These are phyloP conservation scores for Acanthisitta chloris DNA, from an alignment of 2,113 vertebrate genomes.

Conservation along the genomic window DNA sequence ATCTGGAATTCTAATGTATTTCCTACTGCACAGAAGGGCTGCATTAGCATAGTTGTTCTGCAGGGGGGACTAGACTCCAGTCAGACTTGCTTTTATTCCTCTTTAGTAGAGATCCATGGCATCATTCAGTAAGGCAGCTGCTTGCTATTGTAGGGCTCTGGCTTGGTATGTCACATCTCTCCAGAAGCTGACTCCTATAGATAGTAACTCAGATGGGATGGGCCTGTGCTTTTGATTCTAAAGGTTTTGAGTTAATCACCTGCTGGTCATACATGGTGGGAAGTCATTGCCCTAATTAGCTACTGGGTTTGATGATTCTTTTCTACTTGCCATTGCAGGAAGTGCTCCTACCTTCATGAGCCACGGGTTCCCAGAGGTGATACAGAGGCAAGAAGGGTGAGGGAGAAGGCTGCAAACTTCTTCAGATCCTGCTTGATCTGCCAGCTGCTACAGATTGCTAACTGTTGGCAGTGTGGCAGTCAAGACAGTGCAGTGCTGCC, in stretches of 20 bases:
- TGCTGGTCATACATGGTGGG: neutral
- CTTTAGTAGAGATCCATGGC: slow-evolving; percentile 26
- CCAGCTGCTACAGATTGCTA: neutral
- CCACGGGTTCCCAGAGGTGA: slow-evolving; percentile 16
- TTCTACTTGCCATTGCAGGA: slow-evolving; percentile 42
- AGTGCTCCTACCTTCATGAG: neutral
- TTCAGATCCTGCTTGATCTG: neutral
- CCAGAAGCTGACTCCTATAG: neutral
- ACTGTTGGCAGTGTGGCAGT: neutral
- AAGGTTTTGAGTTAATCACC: neutral
- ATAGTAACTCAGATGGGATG: neutral
- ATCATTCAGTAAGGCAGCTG: slow-evolving; percentile 20
- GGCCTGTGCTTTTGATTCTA: neutral
- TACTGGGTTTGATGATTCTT: slow-evolving; percentile 39
- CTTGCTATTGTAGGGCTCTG: neutral
- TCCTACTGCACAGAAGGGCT: neutral
- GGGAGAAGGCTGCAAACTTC: neutral
- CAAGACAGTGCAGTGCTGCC: neutral
- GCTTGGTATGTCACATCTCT: neutral
- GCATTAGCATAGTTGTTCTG: slow-evolving; percentile 10
- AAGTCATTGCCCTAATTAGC: slow-evolving; percentile 41
- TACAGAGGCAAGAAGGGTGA: neutral
- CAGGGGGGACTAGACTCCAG: neutral
- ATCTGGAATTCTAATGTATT: neutral
- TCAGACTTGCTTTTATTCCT: slow-evolving; percentile 25